Conservation (phyloP, 1,140 invertebrate species). For the Yoshiicerus persimilis region DNA sequence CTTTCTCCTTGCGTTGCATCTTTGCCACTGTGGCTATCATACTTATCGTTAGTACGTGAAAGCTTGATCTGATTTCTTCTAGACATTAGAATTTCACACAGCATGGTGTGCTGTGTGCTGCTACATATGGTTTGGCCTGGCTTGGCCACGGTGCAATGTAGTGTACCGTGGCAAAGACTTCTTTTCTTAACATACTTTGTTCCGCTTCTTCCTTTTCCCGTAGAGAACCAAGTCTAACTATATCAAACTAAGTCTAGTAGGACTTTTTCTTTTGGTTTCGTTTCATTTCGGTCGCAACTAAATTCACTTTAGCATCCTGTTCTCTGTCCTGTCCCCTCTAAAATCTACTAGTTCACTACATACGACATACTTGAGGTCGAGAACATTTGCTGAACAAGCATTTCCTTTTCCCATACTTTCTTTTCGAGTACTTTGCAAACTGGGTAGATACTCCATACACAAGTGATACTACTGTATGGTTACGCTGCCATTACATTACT, state of each 20-base stretch:
- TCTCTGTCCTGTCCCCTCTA: not conserved
- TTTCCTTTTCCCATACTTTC: conserved; percentile 9
- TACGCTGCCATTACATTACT: conserved; percentile 11
- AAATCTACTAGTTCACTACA: not conserved
- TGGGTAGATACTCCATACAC: not conserved
- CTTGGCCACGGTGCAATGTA: not conserved
- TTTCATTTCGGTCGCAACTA: not conserved
- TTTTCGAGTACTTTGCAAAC: not conserved
- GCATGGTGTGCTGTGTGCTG: not conserved
- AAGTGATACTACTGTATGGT: not conserved
- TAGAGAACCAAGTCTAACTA: not conserved
- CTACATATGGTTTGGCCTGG: not conserved
- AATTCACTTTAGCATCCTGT: not conserved
- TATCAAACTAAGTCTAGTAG: not conserved
- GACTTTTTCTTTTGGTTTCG: conserved; percentile 1
- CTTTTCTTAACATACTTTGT: not conserved
- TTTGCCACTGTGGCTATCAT: not conserved
- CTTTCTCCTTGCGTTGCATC: not conserved
- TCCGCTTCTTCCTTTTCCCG: not conserved
- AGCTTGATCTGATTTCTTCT: not conserved
- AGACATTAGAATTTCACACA: not conserved
- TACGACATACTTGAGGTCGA: conserved; percentile 8
- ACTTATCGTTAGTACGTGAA: not conserved
- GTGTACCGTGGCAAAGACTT: not conserved
- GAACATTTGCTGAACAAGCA: conserved; percentile 19